Conservation (phyloP, 2,113 vertebrate genomes). For the Channa argus region DNA sequence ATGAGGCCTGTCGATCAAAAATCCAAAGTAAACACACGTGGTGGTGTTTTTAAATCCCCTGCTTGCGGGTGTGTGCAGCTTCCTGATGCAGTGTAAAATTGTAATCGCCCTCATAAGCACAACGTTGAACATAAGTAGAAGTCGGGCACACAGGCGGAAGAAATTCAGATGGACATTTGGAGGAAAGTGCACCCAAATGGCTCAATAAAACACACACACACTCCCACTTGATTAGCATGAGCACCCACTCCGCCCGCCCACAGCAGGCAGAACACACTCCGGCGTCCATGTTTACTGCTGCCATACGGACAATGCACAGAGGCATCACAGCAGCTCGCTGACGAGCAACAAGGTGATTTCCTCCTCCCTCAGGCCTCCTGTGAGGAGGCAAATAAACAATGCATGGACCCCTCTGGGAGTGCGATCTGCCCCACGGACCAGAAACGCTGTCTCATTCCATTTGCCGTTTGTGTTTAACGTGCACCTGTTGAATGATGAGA, state of each 20-base stretch:
- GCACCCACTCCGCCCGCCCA: slow-evolving; percentile 40
- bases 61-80: too few relatives aligned
- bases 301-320: slow-evolving; percentile 33
- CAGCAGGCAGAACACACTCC: slow-evolving; percentile 32
- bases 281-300: slow-evolving; percentile 49
- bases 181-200: slow-evolving; percentile 12
- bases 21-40: background rate
- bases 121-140: slow-evolving; percentile 5
- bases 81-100: slow-evolving; percentile 13
- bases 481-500: background rate
- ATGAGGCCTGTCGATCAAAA: slow-evolving; percentile 18
- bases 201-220: slow-evolving; percentile 7
- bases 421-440: background rate
- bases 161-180: background rate
- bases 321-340: slow-evolving; percentile 36
- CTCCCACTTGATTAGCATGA: slow-evolving; percentile 23
- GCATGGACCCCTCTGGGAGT: slow-evolving; percentile 24
- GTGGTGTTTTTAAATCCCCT: too few relatives aligned
- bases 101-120: slow-evolving; percentile 14
- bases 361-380: slow-evolving; percentile 46
- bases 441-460: slow-evolving; percentile 16
- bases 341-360: slow-evolving; percentile 56
- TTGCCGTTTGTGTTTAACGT: background rate
- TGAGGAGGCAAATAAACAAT: slow-evolving; percentile 45
- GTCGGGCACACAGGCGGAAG: slow-evolving; percentile 1